phyloP scores from a whole-genome alignment of 2,113 vertebrate genomes.

The Bos javanicus region DNA sequence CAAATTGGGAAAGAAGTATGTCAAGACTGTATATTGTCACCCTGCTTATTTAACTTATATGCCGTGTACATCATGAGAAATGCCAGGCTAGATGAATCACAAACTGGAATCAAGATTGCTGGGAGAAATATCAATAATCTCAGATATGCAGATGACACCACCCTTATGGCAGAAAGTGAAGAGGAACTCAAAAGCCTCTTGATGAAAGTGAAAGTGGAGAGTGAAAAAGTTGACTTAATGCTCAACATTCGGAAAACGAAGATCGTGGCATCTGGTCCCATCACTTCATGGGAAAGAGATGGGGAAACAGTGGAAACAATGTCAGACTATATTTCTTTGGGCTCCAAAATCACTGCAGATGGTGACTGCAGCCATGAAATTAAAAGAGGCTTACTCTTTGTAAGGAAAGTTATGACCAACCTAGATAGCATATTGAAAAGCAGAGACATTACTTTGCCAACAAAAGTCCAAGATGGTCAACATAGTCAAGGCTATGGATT shows the following conservation, averaged over 20 bases:
- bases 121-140: background rate
- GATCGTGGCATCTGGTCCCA: background rate
- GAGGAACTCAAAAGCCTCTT: background rate
- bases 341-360: background rate
- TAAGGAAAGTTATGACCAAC: too few relatives aligned
- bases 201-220: background rate
- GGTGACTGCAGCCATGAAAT: too few relatives aligned
- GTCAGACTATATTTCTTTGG: background rate
- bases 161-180: background rate
- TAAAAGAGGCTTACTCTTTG: too few relatives aligned
- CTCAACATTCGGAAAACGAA: background rate
- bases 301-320: background rate
- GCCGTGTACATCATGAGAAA: background rate
- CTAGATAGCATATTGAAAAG: too few relatives aligned
- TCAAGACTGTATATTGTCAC: background rate
- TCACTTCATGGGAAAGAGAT: background rate
- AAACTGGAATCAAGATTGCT: background rate
- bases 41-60: background rate
- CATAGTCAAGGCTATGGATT: too few relatives aligned
- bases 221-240: background rate
- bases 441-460: too few relatives aligned
- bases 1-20: background rate
- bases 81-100: background rate
- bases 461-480: too few relatives aligned
- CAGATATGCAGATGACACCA: background rate